A percentile compares a stretch with the other conserved stretches of the same genome.
Evolutionary conservation across 2,888 invertebrate genomes (phyloP).

Genomic region (Rhagonycha lutea): DNA sequence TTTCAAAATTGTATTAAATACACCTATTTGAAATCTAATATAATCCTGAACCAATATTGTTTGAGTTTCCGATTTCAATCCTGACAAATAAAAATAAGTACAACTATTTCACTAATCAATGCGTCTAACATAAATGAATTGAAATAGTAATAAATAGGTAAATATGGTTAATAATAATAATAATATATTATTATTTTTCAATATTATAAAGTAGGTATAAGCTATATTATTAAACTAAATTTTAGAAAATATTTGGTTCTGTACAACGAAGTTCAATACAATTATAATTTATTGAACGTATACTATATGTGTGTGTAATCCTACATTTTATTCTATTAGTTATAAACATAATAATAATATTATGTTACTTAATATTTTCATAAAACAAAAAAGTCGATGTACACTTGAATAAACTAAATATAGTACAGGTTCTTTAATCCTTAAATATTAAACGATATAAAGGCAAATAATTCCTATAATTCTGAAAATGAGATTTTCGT

Average conservation of each 20-base stretch:
- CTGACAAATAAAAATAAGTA: not conserved
- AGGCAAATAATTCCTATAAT: constrained; percentile 43
- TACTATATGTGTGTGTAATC: too few relatives aligned
- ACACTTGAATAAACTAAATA: not conserved
- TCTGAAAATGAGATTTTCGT: constrained; percentile 25
- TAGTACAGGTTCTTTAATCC: not conserved
- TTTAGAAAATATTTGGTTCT: not conserved
- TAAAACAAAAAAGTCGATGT: not conserved
- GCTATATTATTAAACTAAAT: too few relatives aligned
- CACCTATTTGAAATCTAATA: constrained; percentile 28
- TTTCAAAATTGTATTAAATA: constrained; percentile 20
- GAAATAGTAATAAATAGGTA: not conserved
- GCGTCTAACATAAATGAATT: not conserved
- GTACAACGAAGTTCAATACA: too few relatives aligned
- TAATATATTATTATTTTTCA: not conserved
- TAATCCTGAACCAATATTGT: constrained; percentile 22
- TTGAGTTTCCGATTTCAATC: constrained; percentile 25
- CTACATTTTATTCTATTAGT: too few relatives aligned
- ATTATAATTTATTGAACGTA: too few relatives aligned
- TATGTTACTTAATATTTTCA: not conserved
- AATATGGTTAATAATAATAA: too few relatives aligned
- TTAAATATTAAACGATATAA: constrained; percentile 30
- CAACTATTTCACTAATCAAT: not conserved
- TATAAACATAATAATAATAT: too few relatives aligned
- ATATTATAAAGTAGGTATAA: not conserved